Base-by-base conservation (phyloP, 2,113 vertebrate genomes). In the Chionomys nivalis region DNA sequence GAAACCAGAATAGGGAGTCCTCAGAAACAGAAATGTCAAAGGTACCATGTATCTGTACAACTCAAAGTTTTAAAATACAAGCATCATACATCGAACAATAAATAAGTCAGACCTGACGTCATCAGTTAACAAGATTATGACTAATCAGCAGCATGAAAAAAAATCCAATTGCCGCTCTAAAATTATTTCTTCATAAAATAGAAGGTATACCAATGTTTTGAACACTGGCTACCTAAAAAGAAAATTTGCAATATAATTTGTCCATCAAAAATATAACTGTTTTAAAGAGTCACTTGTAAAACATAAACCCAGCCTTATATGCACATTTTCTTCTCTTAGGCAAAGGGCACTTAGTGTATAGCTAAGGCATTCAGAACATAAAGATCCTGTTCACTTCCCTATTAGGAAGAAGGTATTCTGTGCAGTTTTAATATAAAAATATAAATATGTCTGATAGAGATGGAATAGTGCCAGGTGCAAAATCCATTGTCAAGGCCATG, bases 271-370 rank as follows among this genome's bases (percentile, higher is more conserved):
- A 88, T 70, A 96, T 49, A 97, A 82, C 96, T 82, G 92, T 95
- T 97, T 97, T 93, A 93, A 97, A 87, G 26, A 79, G n/a, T 96
- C 89, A 58, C 95, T 96, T 96, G 90, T 94, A 97, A 72, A 95
- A 96, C 49, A 94, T 63, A 97, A 42, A 97, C 87, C 95, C 88
- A 96, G 87, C 96, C 94, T 97, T 91, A 94, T 77, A 93, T 42
- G 66, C 68, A 95, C 77, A 97, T 44, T 66, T 98, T 91, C 68
- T 96, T 98, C 95, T 97, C 93, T 95, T 97, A 97, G 95, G 96
- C 61, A 89, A 98, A 98, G 98, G 98, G 97, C 98, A 99, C 98
- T 98, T 98, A 73, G 95, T 66, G 6, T 97, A 96, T 89, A 96
- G 94, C 96, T 98, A 96, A 72, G 97, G 91, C 72, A 97, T 93